phyloP scores from a whole-genome alignment of 2,888 invertebrate genomes.

The Tanytarsus gracilentus region DNA sequence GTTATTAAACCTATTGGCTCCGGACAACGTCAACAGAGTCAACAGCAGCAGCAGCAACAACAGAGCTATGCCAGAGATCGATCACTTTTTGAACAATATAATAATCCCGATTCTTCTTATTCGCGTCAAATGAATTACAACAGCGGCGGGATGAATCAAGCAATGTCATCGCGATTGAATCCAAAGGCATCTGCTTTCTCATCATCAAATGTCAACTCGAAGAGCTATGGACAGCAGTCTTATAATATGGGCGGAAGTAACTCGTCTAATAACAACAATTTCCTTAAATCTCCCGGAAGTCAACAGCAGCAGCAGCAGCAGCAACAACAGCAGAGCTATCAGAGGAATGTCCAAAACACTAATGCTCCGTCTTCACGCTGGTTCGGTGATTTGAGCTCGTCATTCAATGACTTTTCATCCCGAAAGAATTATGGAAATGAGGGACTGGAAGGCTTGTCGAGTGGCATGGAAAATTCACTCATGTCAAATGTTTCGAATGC shows the following conservation, averaged over 20 bases:
- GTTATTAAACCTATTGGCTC: slow-evolving; percentile 36
- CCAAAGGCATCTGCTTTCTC: slow-evolving; percentile 74
- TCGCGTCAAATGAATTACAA: slow-evolving; percentile 24
- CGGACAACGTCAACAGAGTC: slow-evolving; percentile 33
- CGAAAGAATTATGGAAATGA: slow-evolving; percentile 38
- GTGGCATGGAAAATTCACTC: too few relatives aligned
- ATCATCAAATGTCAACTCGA: slow-evolving; percentile 21
- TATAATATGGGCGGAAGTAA: slow-evolving; percentile 30
- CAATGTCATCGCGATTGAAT: slow-evolving; percentile 57
- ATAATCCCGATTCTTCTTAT: not conserved
- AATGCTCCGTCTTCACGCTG: slow-evolving; percentile 36
- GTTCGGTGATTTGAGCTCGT: slow-evolving; percentile 33
- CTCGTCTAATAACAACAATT: slow-evolving; percentile 10
- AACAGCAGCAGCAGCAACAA: slow-evolving; percentile 34
- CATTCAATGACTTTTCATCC: slow-evolving; percentile 39
- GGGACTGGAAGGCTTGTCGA: too few relatives aligned
- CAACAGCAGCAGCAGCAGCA: slow-evolving; percentile 4
- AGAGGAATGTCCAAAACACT: slow-evolving; percentile 36
- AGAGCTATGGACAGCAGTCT: not conserved
- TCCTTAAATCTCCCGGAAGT: slow-evolving; percentile 16
- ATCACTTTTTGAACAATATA: slow-evolving; percentile 29
- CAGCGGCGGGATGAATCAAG: slow-evolving; percentile 30
- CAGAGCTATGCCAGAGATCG: slow-evolving; percentile 28
- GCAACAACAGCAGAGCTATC: slow-evolving; percentile 19
- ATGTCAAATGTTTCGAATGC: slow-evolving; percentile 36